Evolutionary conservation across 2,888 invertebrate species (phyloP), one percentile per base, ranked within the genome.

Genomic region (Melinaea marsaeus): DNA sequence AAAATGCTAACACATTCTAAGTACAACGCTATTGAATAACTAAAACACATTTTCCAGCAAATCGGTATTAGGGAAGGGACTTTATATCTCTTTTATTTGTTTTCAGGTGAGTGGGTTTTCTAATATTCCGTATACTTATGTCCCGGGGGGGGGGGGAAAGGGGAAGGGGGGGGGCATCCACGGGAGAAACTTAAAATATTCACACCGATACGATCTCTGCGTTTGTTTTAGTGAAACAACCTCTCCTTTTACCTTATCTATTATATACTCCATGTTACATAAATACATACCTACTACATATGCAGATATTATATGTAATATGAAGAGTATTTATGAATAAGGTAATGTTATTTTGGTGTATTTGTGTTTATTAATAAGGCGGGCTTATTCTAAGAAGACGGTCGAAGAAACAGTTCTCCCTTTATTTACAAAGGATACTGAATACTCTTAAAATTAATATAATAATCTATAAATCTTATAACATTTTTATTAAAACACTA

Each of bases 111-210:
- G 51, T 32, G 32, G 22, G 51, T 51, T 51, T 7, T 51, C 51
- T 32, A 51, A 51, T 51, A 51, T 51, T 51, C 51, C 32, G 22
- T 2, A 32, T 22, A 32, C 48, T 59, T 11, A 13, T 11, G 48
- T 59, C 59, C 51, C 59, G 37, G 13, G 51, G 37, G 22, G 54
- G 37, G n/a, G 37, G 13, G 51, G 37, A 22, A 33, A 37, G 37
- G 13, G 51, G 37, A 22, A 42, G 37, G 37, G 13, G 37, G 37
- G 13, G 54, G 37, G 51, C 51, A 37, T n/a, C 56, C 69, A 47
- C 77, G 72, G 81, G 79, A 79, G 78, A 74, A 75, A 71, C 75
- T 77, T 80, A 77, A 81, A 82, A 79, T 84, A 81, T 84, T 83
- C 80, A 84, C 77, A 72, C 74, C 71, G 66, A 69, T 62, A 66